Evolutionary conservation across 1,140 invertebrate species (phyloP).

Genomic region (Listronotus bonariensis): DNA sequence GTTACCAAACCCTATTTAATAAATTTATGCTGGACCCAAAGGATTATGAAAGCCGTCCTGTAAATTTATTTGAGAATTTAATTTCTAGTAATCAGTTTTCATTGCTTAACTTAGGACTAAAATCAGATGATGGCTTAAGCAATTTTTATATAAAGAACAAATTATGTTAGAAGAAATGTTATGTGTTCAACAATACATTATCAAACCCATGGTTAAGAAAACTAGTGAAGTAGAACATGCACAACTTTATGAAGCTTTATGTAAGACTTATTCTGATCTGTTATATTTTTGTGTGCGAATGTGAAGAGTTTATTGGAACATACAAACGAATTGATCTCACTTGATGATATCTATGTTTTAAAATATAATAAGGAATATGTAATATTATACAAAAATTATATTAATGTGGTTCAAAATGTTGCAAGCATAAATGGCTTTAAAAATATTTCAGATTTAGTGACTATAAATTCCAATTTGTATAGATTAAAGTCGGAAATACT

Average conservation of each 20-base stretch:
- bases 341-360: slow-evolving; percentile 70
- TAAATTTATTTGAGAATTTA: slow-evolving; percentile 31
- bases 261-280: slow-evolving; percentile 70
- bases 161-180: slow-evolving; percentile 71
- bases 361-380: slow-evolving; percentile 74
- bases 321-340: slow-evolving; percentile 65
- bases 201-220: slow-evolving; percentile 67
- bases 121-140: slow-evolving; percentile 35
- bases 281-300: slow-evolving; percentile 70
- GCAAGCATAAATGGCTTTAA: slow-evolving; percentile 73
- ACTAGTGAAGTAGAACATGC: slow-evolving; percentile 60
- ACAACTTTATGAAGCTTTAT: slow-evolving; percentile 67
- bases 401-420: slow-evolving; percentile 74
- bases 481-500: slow-evolving; percentile 58
- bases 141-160: slow-evolving; percentile 60
- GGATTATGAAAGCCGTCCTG: slow-evolving; percentile 16
- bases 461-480: slow-evolving; percentile 63
- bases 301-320: slow-evolving; percentile 69
- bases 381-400: slow-evolving; percentile 73
- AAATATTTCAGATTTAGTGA: slow-evolving; percentile 66
- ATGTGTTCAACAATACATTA: slow-evolving; percentile 64
- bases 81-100: slow-evolving; percentile 39
- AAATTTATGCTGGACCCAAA: slow-evolving; percentile 9
- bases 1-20: slow-evolving; percentile 17
- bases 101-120: slow-evolving; percentile 28